Percentiles rank a stretch among this genome's conserved stretches.
phyloP scores from a whole-genome alignment of 2,797 vertebrate genomes.

The Gila robusta region DNA sequence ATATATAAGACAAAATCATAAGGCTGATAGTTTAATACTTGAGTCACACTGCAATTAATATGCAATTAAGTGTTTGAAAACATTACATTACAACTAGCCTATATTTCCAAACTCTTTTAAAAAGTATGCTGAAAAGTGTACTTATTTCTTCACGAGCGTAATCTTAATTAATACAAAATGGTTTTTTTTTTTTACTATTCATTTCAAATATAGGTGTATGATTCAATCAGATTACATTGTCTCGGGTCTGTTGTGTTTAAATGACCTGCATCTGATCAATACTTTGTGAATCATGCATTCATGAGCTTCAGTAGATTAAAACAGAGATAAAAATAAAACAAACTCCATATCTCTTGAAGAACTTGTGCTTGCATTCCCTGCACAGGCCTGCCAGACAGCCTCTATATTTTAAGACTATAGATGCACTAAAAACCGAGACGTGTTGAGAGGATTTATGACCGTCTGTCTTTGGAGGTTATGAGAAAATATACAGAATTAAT shows the following conservation, averaged over 20 bases:
- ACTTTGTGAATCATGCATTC: not conserved
- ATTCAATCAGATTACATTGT: not conserved
- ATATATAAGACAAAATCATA: not conserved
- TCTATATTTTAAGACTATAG: constrained; percentile 7
- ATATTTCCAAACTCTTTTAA: not conserved
- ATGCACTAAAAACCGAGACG: not conserved
- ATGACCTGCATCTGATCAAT: constrained; percentile 11
- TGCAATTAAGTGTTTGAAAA: not conserved
- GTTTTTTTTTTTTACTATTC: too few relatives aligned
- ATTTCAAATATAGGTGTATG: not conserved
- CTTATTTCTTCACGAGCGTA: not conserved
- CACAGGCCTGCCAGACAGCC: not conserved
- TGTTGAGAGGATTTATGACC: not conserved
- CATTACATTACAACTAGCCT: not conserved
- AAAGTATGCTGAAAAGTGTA: too few relatives aligned
- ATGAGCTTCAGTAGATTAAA: not conserved
- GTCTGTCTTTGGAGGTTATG: not conserved
- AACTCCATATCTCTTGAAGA: not conserved
- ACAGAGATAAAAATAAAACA: not conserved
- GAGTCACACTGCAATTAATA: not conserved
- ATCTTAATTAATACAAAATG: not conserved
- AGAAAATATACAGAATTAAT: not conserved
- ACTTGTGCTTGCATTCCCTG: not conserved
- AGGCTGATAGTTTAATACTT: not conserved
- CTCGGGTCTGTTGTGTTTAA: not conserved